Conservation (phyloP, 2,888 invertebrate genomes). For the Spilarctia lutea region DNA sequence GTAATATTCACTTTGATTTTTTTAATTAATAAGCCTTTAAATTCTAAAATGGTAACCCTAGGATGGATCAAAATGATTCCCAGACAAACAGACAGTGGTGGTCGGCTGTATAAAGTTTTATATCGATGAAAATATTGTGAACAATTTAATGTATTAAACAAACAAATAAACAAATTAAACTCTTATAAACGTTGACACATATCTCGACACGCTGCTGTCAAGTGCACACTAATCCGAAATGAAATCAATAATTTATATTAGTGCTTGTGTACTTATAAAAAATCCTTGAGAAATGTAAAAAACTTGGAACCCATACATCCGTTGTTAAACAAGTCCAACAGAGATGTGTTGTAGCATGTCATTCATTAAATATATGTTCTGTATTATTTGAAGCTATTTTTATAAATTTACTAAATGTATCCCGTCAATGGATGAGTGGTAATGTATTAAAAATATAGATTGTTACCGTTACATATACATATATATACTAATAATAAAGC, state of each 20-base stretch:
- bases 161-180: not conserved
- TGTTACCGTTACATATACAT: too few species aligned
- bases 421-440: too few species aligned
- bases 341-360: not conserved
- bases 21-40: not conserved
- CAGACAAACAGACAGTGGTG: not conserved
- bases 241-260: not conserved
- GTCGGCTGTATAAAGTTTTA: not conserved
- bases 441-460: too few species aligned
- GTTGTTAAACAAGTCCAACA: not conserved
- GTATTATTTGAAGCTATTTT: not conserved
- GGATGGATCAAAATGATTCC: too few species aligned
- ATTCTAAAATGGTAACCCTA: not conserved
- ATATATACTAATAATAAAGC: too few species aligned
- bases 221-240: not conserved
- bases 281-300: not conserved
- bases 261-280: not conserved
- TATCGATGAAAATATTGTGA: not conserved
- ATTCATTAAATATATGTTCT: not conserved
- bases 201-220: not conserved
- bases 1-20: not conserved
- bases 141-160: not conserved
- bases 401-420: too few species aligned
- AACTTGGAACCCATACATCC: not conserved
- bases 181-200: conserved; percentile 11